Percentiles rank a stretch among this genome's conserved stretches.
Conservation (phyloP, 1,140 invertebrate species). For the Drosophila jambulina region DNA sequence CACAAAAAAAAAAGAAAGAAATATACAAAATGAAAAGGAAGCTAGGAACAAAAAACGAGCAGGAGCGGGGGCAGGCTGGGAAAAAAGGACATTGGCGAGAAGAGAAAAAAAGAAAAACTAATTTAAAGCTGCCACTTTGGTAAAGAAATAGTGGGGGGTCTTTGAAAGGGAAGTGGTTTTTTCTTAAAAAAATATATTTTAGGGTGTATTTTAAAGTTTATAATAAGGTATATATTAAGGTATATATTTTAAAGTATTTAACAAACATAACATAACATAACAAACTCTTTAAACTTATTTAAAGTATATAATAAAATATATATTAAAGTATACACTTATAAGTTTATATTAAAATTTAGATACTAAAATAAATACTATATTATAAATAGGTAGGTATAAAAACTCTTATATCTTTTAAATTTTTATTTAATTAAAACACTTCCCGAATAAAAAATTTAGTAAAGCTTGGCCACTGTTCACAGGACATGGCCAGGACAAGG, state of each 20-base stretch:
- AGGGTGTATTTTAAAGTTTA: neutral
- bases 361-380: too few relatives aligned
- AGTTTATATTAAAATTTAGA: too few relatives aligned
- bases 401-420: too few relatives aligned
- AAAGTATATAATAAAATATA: too few relatives aligned
- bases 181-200: neutral
- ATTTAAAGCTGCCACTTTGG: slow-evolving; percentile 15
- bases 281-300: too few relatives aligned
- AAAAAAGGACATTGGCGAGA: neutral
- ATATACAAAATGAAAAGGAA: slow-evolving; percentile 7
- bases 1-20: slow-evolving; percentile 8
- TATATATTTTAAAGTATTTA: neutral
- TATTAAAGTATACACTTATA: neutral
- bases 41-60: neutral
- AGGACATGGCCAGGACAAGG: slow-evolving; percentile 26
- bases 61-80: neutral
- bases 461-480: neutral
- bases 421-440: neutral
- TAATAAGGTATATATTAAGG: neutral
- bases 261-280: too few relatives aligned
- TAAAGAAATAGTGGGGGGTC: neutral
- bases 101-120: slow-evolving; percentile 8
- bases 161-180: neutral
- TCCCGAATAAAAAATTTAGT: neutral
- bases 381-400: too few relatives aligned